These are phyloP conservation scores for Microchrysa polita DNA, from an alignment of 2,888 invertebrate species.

Conservation along the genomic window DNA sequence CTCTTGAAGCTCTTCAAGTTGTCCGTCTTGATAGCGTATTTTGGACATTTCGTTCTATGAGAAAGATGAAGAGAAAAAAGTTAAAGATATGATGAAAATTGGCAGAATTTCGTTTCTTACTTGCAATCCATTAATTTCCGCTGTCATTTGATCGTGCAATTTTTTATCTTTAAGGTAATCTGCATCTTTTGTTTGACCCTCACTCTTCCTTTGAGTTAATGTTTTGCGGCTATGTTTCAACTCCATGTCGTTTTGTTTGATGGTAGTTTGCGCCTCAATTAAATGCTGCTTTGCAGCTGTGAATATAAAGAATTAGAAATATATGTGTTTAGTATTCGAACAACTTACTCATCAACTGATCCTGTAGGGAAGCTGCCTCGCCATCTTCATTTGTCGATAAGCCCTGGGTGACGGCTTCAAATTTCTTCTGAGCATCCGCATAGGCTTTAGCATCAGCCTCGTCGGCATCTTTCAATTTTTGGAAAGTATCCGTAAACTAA, in stretches of 20 bases:
- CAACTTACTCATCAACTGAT: conserved; percentile 83
- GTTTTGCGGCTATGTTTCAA: conserved; percentile 71
- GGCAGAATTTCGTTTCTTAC: conserved; percentile 56
- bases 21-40: conserved; percentile 71
- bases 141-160: conserved; percentile 67
- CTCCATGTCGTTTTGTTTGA: conserved; percentile 81
- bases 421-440: conserved; percentile 77
- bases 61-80: neutral
- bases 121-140: conserved; percentile 69
- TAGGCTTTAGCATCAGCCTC: conserved; percentile 74
- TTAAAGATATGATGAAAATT: neutral
- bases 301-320: conserved; percentile 45
- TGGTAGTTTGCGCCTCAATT: conserved; percentile 80
- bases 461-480: conserved; percentile 74
- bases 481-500: conserved; percentile 72
- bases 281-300: conserved; percentile 79
- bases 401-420: conserved; percentile 87
- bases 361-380: conserved; percentile 83
- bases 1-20: conserved; percentile 67
- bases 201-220: conserved; percentile 72
- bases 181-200: conserved; percentile 73
- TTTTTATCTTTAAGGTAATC: conserved; percentile 74
- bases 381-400: conserved; percentile 81
- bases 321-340: neutral
- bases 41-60: conserved; percentile 66